phyloP scores from a whole-genome alignment of 2,888 invertebrate species.

The Ormyrus labotus region DNA sequence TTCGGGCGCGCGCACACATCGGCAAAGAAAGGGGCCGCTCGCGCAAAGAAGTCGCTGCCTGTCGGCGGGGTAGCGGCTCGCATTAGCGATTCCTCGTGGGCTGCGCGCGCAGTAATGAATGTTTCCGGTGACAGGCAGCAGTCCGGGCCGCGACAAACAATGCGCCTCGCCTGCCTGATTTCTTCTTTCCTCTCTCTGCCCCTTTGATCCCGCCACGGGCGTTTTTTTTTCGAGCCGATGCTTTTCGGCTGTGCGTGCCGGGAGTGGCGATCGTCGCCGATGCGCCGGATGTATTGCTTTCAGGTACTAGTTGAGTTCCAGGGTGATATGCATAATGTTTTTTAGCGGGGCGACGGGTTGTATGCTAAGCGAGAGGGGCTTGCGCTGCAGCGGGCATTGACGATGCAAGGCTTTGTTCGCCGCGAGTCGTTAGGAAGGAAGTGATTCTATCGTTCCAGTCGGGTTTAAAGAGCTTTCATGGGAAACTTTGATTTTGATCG shows the following conservation, averaged over 20 bases:
- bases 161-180: slow-evolving; percentile 62
- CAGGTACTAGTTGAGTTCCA: background rate
- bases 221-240: too few relatives aligned
- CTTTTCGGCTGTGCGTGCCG: too few relatives aligned
- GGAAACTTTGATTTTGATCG: too few relatives aligned
- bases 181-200: slow-evolving; percentile 20
- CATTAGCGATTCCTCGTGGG: slow-evolving; percentile 71
- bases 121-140: slow-evolving; percentile 73
- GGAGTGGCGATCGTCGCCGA: background rate
- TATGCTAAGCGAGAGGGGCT: slow-evolving; percentile 12
- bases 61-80: slow-evolving; percentile 47
- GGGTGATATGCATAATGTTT: slow-evolving; percentile 46
- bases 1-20: background rate
- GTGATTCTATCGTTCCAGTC: too few relatives aligned
- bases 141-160: slow-evolving; percentile 71
- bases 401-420: background rate
- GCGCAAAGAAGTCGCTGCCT: slow-evolving; percentile 24
- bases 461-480: too few relatives aligned
- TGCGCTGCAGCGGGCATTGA: background rate
- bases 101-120: slow-evolving; percentile 67
- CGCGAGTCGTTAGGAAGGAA: too few relatives aligned
- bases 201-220: background rate
- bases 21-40: too few relatives aligned
- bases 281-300: slow-evolving; percentile 43
- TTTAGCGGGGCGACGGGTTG: background rate